Base-by-base conservation (phyloP, 2,797 vertebrate species). In the Siniperca scherzeri region DNA sequence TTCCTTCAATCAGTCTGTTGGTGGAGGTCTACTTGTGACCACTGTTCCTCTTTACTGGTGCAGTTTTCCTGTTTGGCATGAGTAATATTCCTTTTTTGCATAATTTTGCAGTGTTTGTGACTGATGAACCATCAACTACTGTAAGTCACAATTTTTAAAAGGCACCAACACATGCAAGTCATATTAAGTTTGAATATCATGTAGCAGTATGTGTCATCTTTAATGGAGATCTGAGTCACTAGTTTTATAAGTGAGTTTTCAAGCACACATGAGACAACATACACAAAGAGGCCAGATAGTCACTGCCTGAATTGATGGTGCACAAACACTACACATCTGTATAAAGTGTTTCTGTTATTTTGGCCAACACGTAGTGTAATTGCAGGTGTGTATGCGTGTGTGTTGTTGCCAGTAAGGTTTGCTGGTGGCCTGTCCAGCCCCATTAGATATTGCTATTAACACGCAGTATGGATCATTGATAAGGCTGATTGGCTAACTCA, bases 61-160 rank as follows among this genome's bases (percentile, higher is more conserved):
- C 30, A 48, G 22, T 77, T 74, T 78, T 78, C 25, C 40, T 80
- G 16, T 72, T 71, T 76, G 38, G 1, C 48, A 46, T 66, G 65
- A 82, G n/a, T 87, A 57, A 81, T 42, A 56, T 66, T 65, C 27
- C 9, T 70, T 50, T 50, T 48, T 78, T 48, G 33, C 64, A 64
- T 46, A 50, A 50, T 64, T 56, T 42, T 61, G 10, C 25, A 21
- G 27, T 21, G 25, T 73, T 60, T 44, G 5, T 33, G 46, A 44
- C 69, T 27, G n/a, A 33, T 53, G 30, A 10, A 65, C 11, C 50
- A 25, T 12, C 11, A 33, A 17, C n/a, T 7, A 19, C 5, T 6
- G 19, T 9, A 17, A 78, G 64, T 78, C 22, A 61, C 22, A 61
- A 2, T 4, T 64, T 73, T 36, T 77, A 53, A 77, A 56, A 33